Evolutionary conservation across 2,113 vertebrate genomes (phyloP).

Genomic region (Equus przewalskii): DNA sequence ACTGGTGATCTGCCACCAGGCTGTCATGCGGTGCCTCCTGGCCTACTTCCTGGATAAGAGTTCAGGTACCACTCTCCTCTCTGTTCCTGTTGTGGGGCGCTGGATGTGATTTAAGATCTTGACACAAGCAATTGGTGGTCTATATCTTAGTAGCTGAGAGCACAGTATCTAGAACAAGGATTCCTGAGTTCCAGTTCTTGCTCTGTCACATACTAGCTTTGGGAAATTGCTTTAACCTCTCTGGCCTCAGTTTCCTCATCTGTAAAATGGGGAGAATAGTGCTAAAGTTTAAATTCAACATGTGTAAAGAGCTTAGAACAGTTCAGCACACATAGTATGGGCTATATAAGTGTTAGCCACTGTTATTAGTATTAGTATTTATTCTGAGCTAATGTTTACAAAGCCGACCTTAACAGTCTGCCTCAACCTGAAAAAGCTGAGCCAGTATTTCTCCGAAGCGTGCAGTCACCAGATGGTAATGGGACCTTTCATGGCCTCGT

Average conservation of each 20-base stretch:
- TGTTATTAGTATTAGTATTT: conserved; percentile 51
- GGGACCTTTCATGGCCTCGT: background rate
- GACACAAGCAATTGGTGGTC: background rate
- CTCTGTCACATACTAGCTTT: background rate
- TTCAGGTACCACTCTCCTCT: conserved; percentile 85
- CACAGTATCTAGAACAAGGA: background rate
- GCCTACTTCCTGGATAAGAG: conserved; percentile 97
- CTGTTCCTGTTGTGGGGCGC: background rate
- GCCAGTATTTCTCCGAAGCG: conserved; percentile 35
- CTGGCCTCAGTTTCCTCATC: conserved; percentile 1
- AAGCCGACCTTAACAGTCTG: background rate
- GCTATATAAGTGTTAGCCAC: background rate
- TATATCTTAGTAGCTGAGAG: conserved; percentile 45
- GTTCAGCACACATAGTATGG: background rate
- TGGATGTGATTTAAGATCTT: conserved; percentile 31
- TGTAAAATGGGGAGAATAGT: conserved; percentile 53
- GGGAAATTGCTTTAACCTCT: conserved; percentile 19
- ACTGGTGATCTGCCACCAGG: conserved; percentile 95
- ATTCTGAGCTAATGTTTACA: conserved; percentile 50
- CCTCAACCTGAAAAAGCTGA: conserved; percentile 27
- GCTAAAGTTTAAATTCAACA: conserved; percentile 38
- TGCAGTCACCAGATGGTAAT: background rate
- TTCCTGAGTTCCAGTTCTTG: background rate
- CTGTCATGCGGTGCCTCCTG: conserved; percentile 95
- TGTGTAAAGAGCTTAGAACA: conserved; percentile 44